phyloP scores from a whole-genome alignment of 2,797 vertebrate species.

The Australoheros facetus region DNA sequence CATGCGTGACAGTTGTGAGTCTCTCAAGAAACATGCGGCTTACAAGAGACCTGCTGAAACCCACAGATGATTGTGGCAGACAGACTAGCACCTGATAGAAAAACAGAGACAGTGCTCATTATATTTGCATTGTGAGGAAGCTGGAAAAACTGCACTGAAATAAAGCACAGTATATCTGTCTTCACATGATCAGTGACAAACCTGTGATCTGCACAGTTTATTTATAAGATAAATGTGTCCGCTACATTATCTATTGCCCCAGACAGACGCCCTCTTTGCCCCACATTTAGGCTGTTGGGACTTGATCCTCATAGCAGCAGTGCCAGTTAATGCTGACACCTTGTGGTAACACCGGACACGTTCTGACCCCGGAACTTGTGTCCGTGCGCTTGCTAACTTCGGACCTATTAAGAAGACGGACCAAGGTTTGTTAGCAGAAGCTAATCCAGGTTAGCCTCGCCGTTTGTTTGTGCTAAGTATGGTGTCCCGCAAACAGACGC shows the following conservation, averaged over 20 bases:
- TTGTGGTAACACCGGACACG: background rate
- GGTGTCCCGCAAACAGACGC: constrained; percentile 74
- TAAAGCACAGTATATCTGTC: background rate
- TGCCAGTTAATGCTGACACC: constrained; percentile 13
- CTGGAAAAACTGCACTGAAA: background rate
- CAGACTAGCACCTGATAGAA: background rate
- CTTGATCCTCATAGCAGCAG: background rate
- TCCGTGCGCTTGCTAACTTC: background rate
- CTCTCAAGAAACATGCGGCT: too few relatives aligned
- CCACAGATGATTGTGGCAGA: background rate
- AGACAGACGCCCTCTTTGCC: background rate
- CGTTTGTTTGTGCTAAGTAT: constrained; percentile 28
- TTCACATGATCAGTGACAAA: background rate
- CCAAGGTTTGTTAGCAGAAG: background rate
- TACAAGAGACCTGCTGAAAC: too few relatives aligned
- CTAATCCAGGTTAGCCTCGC: background rate
- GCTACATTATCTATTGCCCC: background rate
- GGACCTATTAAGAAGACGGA: constrained; percentile 27
- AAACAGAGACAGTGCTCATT: background rate
- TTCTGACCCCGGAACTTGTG: constrained; percentile 23
- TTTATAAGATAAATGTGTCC: background rate
- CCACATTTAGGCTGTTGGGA: background rate
- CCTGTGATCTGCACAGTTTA: background rate
- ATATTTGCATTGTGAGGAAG: background rate
- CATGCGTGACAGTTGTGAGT: background rate